Percentiles rank a stretch among this genome's conserved stretches.
Evolutionary conservation across 2,888 invertebrate species (phyloP).

Genomic region (Parapristionchus giblindavisi): DNA sequence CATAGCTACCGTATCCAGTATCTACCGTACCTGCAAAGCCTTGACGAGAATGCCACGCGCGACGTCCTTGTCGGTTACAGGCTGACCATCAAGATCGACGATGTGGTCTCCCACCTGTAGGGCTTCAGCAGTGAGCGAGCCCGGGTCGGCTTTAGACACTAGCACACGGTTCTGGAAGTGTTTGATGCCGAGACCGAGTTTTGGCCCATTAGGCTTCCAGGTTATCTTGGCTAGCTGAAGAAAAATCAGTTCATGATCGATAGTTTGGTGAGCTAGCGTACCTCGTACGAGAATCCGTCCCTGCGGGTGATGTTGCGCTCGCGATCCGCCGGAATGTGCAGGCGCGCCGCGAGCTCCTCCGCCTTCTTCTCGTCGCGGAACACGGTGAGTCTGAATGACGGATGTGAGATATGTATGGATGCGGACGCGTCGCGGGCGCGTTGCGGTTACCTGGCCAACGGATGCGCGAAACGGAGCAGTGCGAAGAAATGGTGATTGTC

Average conservation of each 20-base stretch:
- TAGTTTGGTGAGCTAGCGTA: constrained; percentile 31
- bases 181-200: constrained; percentile 53
- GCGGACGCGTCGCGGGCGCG: not conserved
- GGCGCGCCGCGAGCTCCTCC: constrained; percentile 42
- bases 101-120: constrained; percentile 49
- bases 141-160: constrained; percentile 45
- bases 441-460: constrained; percentile 41
- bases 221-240: constrained; percentile 47
- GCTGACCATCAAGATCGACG: constrained; percentile 48
- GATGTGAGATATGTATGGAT: not conserved
- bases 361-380: constrained; percentile 46
- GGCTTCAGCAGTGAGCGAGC: constrained; percentile 43
- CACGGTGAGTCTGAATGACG: not conserved
- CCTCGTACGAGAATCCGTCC: constrained; percentile 49
- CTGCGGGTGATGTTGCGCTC: constrained; percentile 48
- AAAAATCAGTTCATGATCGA: no score
- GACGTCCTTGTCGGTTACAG: constrained; percentile 54
- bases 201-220: constrained; percentile 45
- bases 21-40: constrained; percentile 40
- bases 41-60: constrained; percentile 48
- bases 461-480: constrained; percentile 48
- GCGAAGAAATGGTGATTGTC: constrained; percentile 52
- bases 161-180: constrained; percentile 52
- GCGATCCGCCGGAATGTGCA: constrained; percentile 51
- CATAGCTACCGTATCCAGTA: no score